Evolutionary conservation across 2,113 vertebrate genomes (phyloP), one percentile per base, ranked within the genome.

Genomic region (Eptatretus burgeri): DNA sequence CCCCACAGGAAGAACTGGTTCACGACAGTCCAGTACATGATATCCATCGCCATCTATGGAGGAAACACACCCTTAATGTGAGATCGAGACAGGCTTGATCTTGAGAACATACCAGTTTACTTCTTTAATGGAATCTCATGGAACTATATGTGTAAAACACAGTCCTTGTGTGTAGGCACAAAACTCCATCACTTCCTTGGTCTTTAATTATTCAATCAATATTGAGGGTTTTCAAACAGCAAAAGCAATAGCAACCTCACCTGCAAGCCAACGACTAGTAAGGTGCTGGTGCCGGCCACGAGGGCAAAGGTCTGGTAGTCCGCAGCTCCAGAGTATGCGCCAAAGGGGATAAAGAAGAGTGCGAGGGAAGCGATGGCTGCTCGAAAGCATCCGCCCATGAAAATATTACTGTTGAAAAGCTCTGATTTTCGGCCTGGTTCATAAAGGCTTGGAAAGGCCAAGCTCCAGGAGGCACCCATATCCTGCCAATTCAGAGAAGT

Each of bases 291-390:
- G 16, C 77, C 73, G 64, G 86, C 71, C 0, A 80, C 78, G 64
- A 82, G 64, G 0, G 79, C 73, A 7, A 89, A 79, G 49, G 82
- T 80, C 76, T 96, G 86, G 0, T 75, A 79, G 71, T 89, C 83
- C 0, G 70, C 66, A 0, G n/a, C 67, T 72, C 82, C 66, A 11
- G 66, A 13, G 20, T 77, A 78, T 68, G 78, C 72, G 66, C 80
- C 76, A 18, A 76, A 64, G 0, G 83, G 67, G 10, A 83, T 16
- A 67, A 84, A 89, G 76, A 84, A 86, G 68, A 79, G 74, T 62
- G 74, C 51, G 1, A 89, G 66, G 0, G 91, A 94, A 5, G 80
- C 72, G 68, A 76, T 72, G 9, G 72, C 50, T 1, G 84, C 81
- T 0, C 85, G 79, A n/a, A 76, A 51, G 1, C 91, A 5, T 1